These are phyloP conservation scores for Belonocnema kinseyi DNA, from an alignment of 1,140 invertebrate species.

Conservation along the genomic window DNA sequence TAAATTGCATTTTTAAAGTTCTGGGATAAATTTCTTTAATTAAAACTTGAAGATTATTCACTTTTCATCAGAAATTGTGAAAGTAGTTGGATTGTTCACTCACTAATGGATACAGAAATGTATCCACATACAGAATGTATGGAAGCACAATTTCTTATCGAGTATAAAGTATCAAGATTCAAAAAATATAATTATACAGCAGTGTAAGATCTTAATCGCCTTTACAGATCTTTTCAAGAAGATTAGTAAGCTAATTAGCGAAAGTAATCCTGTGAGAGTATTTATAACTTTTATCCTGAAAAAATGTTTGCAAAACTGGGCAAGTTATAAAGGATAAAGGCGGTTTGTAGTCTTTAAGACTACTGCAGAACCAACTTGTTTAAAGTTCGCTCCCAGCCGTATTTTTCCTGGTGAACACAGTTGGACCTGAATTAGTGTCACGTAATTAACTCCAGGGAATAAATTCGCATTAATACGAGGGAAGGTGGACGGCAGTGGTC, in stretches of 20 bases:
- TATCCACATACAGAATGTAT: too few species aligned
- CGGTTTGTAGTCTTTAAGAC: slow-evolving; percentile 50
- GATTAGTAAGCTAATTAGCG: slow-evolving; percentile 46
- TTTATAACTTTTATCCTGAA: slow-evolving; percentile 31
- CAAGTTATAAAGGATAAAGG: slow-evolving; percentile 39
- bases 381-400: slow-evolving; percentile 57
- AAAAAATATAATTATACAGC: too few species aligned
- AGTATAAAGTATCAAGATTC: too few species aligned
- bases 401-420: slow-evolving; percentile 62
- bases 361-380: slow-evolving; percentile 50
- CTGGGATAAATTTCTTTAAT: too few species aligned
- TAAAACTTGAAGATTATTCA: too few species aligned
- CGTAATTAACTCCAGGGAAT: slow-evolving; percentile 71
- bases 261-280: slow-evolving; percentile 45
- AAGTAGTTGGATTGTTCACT: too few species aligned
- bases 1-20: too few species aligned
- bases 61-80: too few species aligned
- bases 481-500: slow-evolving; percentile 40
- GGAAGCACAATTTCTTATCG: too few species aligned
- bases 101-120: too few species aligned
- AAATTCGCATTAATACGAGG: slow-evolving; percentile 69
- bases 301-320: slow-evolving; percentile 7
- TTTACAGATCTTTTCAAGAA: background rate
- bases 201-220: too few species aligned
- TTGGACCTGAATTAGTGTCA: slow-evolving; percentile 72